phyloP scores from a whole-genome alignment of 2,113 vertebrate species.

The Carlito syrichta region DNA sequence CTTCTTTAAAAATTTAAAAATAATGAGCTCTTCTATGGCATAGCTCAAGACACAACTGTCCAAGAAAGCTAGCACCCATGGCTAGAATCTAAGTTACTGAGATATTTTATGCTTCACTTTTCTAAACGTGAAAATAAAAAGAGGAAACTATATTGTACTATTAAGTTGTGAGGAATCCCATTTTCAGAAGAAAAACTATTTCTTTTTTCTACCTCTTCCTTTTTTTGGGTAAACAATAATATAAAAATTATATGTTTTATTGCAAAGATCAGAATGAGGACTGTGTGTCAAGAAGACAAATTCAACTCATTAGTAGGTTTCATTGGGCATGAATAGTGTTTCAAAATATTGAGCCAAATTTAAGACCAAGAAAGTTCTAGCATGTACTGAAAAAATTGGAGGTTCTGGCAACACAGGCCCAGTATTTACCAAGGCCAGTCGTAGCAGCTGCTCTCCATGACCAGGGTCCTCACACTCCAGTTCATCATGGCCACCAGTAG shows the following conservation, averaged over 20 bases:
- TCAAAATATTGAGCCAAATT: neutral
- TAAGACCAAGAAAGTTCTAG: neutral
- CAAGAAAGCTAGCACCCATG: neutral
- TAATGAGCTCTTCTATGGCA: neutral
- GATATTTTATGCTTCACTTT: neutral
- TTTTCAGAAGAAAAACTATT: neutral
- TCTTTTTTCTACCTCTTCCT: neutral
- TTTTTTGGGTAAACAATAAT: neutral
- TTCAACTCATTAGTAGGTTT: neutral
- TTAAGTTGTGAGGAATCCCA: neutral
- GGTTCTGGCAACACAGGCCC: neutral
- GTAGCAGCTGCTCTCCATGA: neutral
- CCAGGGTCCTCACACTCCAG: neutral
- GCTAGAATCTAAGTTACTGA: neutral
- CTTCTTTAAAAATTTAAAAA: neutral
- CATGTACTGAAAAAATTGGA: neutral
- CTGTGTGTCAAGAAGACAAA: neutral
- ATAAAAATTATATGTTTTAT: neutral
- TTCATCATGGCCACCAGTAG: accelerated
- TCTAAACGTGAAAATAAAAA: neutral
- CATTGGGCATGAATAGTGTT: neutral
- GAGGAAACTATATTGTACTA: neutral
- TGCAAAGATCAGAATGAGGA: neutral
- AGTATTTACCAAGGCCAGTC: neutral
- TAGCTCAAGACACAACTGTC: neutral